These are phyloP conservation scores for Drosophila kohkoa DNA, from an alignment of 1,140 invertebrate species.

Conservation along the genomic window DNA sequence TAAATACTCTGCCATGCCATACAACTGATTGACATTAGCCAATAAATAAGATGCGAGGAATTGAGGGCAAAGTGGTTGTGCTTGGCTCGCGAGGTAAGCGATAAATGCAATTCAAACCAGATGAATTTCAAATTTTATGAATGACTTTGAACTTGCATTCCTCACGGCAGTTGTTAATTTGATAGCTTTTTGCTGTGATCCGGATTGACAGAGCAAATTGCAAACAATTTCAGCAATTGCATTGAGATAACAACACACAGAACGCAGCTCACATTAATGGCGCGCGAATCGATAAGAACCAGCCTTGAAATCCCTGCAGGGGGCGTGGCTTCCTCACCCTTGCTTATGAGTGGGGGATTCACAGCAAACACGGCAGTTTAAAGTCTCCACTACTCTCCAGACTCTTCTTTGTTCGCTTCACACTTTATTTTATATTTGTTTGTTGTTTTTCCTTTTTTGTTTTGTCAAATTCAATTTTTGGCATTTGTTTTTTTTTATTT, in stretches of 20 bases:
- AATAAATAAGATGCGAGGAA: slow-evolving; percentile 87
- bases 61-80: slow-evolving; percentile 93
- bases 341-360: not conserved
- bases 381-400: not conserved
- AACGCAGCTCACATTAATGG: slow-evolving; percentile 26
- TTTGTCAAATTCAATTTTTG: not conserved
- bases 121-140: slow-evolving; percentile 20
- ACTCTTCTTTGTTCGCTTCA: not conserved
- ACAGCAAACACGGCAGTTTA: too few species aligned
- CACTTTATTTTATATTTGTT: not conserved
- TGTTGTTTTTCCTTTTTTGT: too few species aligned
- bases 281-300: slow-evolving; percentile 45
- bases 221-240: slow-evolving; percentile 10
- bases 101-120: slow-evolving; percentile 26
- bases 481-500: slow-evolving; percentile 3
- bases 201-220: not conserved
- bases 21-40: slow-evolving; percentile 53
- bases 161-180: slow-evolving; percentile 11
- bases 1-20: slow-evolving; percentile 46
- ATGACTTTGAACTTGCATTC: slow-evolving; percentile 49
- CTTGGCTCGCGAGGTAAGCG: slow-evolving; percentile 91
- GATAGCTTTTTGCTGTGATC: slow-evolving; percentile 4
- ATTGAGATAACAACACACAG: slow-evolving; percentile 9
- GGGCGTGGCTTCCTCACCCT: not conserved
- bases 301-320: slow-evolving; percentile 24